Evolutionary conservation across 2,113 vertebrate genomes (phyloP).

Genomic region (Pseudorhombus dupliciocellatus): DNA sequence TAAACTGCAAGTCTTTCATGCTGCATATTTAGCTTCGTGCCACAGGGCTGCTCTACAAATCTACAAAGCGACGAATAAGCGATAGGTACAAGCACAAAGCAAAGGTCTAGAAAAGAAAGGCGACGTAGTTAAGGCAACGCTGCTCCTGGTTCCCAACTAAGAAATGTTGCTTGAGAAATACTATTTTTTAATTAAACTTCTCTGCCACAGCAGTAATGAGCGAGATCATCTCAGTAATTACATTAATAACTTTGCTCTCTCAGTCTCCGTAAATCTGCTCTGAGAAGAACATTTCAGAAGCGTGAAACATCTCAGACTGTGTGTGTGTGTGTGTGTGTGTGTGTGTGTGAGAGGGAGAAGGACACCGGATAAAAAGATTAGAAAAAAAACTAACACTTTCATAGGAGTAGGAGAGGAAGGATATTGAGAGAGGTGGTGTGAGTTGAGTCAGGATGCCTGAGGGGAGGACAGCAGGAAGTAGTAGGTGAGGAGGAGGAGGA

Average conservation of each 20-base stretch:
- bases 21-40: background rate
- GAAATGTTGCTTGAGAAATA: background rate
- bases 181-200: background rate
- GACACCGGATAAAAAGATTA: background rate
- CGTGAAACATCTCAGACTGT: background rate
- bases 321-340: too few relatives aligned
- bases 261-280: background rate
- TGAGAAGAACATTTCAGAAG: background rate
- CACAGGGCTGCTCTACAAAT: too few relatives aligned
- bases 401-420: conserved; percentile 10
- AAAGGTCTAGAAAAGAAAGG: too few relatives aligned
- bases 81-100: too few relatives aligned
- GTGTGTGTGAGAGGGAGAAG: too few relatives aligned
- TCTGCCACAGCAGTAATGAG: background rate
- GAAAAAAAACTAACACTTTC: conserved; percentile 1
- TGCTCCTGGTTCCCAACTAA: background rate
- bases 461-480: conserved; percentile 66
- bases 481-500: conserved; percentile 67
- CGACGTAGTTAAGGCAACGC: too few relatives aligned
- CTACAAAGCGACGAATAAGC: too few relatives aligned
- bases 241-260: background rate
- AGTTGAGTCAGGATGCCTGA: conserved; percentile 67
- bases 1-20: background rate
- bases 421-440: conserved; percentile 35
- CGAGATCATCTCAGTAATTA: background rate